Conservation (phyloP, 2,888 invertebrate species). For the Zelleria hepariella region DNA sequence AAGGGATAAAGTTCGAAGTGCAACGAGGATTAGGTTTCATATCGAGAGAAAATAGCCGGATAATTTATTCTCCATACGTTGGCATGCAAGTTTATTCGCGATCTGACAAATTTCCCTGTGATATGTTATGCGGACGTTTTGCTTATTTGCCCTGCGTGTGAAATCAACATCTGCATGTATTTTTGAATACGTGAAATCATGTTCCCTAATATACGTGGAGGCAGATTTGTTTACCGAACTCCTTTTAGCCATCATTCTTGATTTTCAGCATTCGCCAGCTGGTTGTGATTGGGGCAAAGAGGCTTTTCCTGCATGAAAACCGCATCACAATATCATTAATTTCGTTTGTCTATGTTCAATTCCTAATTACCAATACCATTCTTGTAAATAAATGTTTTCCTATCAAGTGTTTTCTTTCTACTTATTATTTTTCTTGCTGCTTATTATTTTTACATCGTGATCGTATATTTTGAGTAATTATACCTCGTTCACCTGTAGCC, state of each 20-base stretch:
- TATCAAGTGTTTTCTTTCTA: no score
- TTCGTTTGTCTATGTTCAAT: no score
- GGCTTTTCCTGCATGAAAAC: no score
- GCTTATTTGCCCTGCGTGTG: background rate
- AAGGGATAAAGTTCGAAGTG: background rate
- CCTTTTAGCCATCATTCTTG: background rate
- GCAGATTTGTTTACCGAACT: background rate
- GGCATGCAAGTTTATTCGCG: background rate
- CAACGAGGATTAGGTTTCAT: background rate
- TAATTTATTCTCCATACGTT: background rate
- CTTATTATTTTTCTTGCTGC: no score
- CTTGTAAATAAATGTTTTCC: no score
- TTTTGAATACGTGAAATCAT: slow-evolving; percentile 2
- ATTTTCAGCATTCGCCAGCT: no score
- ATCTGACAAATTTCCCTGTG: background rate
- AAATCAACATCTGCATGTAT: background rate
- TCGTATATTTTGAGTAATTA: no score
- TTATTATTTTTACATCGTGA: no score
- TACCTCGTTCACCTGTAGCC: no score
- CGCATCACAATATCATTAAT: no score
- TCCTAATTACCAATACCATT: no score
- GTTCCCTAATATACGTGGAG: slow-evolving; percentile 29
- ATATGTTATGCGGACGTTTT: background rate
- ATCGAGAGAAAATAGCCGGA: background rate
- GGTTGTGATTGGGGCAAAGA: no score